Conservation (phyloP, 2,797 vertebrate genomes). For the Sebastes itinus region DNA sequence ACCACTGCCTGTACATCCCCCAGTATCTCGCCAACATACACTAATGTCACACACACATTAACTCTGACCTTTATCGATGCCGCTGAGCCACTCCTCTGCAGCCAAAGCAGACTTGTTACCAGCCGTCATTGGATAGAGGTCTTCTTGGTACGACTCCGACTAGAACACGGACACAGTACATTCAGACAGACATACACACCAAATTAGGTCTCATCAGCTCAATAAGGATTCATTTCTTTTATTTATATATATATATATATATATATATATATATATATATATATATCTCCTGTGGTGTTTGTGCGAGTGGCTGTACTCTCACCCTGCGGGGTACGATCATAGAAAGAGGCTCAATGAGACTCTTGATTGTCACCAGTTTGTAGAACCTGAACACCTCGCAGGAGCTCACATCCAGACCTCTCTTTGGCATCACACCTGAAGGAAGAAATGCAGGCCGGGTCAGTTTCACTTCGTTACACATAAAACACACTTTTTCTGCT, state of each 20-base stretch:
- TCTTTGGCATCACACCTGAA: constrained; percentile 92
- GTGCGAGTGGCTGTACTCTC: constrained; percentile 47
- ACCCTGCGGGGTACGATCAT: constrained; percentile 96
- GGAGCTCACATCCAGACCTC: constrained; percentile 89
- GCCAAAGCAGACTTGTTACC: constrained; percentile 85
- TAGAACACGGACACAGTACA: constrained; percentile 65
- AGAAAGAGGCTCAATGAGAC: constrained; percentile 89
- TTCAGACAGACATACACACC: background rate
- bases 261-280: too few species aligned
- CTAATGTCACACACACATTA: background rate
- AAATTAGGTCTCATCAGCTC: background rate
- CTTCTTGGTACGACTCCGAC: constrained; percentile 94
- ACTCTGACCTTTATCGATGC: constrained; percentile 88
- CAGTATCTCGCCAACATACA: background rate
- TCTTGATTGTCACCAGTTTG: constrained; percentile 90
- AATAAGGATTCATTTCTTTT: background rate
- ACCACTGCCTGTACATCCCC: background rate
- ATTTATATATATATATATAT: too few species aligned
- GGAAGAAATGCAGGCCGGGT: background rate
- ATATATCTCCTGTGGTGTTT: background rate
- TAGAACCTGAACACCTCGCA: constrained; percentile 97
- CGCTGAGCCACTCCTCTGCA: constrained; percentile 89
- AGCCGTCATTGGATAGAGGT: constrained; percentile 93
- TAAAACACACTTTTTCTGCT: background rate
- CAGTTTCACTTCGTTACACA: background rate